These are phyloP conservation scores for Cariama cristata DNA, from an alignment of 2,113 vertebrate species.

Conservation along the genomic window DNA sequence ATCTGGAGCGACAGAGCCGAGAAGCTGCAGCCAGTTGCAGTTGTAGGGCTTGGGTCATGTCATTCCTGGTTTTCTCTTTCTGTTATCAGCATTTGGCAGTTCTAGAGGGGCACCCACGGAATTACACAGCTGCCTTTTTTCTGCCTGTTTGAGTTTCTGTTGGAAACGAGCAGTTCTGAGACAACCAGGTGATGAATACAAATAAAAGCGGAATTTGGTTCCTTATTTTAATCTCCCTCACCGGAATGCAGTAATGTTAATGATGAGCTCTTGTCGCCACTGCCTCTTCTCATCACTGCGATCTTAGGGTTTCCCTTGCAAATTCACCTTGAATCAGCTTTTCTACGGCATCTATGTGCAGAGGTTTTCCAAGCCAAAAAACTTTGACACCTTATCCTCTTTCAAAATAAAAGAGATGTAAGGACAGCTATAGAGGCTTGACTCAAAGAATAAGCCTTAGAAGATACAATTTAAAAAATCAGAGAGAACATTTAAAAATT, in stretches of 20 bases:
- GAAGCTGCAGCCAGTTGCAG: not conserved
- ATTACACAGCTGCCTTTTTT: not conserved
- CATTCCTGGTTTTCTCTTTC: rapidly evolving
- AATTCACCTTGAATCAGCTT: not conserved
- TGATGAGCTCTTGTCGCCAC: not conserved
- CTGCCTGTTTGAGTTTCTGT: not conserved
- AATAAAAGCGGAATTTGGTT: not conserved
- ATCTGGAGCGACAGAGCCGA: not conserved
- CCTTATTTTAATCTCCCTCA: not conserved
- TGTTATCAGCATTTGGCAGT: not conserved
- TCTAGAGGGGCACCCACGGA: not conserved
- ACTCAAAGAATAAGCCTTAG: not conserved
- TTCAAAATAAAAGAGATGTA: not conserved
- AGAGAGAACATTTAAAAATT: not conserved
- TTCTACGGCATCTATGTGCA: rapidly evolving
- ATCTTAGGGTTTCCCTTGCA: not conserved
- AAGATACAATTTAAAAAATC: not conserved
- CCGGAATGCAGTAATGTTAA: not conserved
- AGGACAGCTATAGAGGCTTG: not conserved
- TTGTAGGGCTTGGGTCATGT: not conserved
- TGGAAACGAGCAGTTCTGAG: not conserved
- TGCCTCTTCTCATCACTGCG: not conserved
- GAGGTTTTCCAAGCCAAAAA: not conserved
- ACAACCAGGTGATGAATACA: not conserved
- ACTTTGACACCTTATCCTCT: not conserved